Evolutionary conservation across 2,113 vertebrate species (phyloP).

Genomic region (Suncus etruscus): DNA sequence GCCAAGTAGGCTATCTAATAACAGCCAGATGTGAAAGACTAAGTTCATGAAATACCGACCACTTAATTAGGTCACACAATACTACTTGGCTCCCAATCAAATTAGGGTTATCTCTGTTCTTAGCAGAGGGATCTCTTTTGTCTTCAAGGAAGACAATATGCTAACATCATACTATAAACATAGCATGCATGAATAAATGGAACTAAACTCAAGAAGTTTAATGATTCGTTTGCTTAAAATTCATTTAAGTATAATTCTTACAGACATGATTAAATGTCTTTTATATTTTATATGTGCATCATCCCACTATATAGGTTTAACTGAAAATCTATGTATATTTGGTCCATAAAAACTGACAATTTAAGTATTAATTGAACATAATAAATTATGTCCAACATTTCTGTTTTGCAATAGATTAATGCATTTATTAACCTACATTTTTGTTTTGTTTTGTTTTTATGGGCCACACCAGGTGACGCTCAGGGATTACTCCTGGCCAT

Average conservation of each 20-base stretch:
- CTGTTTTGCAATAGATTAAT: background rate
- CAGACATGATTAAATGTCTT: conserved; percentile 19
- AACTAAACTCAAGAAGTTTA: conserved; percentile 50
- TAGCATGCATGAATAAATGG: conserved; percentile 37
- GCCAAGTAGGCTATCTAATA: conserved; percentile 69
- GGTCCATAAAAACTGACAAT: background rate
- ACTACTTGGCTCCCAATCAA: conserved; percentile 62
- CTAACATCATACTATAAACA: conserved; percentile 49
- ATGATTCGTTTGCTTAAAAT: conserved; percentile 24
- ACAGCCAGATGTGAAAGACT: conserved; percentile 74
- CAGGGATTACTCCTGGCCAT: no score
- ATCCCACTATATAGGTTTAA: conserved; percentile 44
- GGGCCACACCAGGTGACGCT: no score
- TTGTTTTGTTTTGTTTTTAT: no score
- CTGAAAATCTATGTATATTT: background rate
- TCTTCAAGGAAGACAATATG: conserved; percentile 58
- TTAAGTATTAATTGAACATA: conserved; percentile 28
- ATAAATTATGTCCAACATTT: background rate
- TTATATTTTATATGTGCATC: conserved; percentile 24
- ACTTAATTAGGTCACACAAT: conserved; percentile 67
- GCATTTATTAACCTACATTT: background rate
- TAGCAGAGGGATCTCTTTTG: conserved; percentile 44
- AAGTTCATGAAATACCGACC: conserved; percentile 53
- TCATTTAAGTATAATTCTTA: conserved; percentile 40
- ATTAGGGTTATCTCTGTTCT: conserved; percentile 62